phyloP scores from a whole-genome alignment of 1,140 invertebrate genomes.

The Alviniconcha marisindica region DNA sequence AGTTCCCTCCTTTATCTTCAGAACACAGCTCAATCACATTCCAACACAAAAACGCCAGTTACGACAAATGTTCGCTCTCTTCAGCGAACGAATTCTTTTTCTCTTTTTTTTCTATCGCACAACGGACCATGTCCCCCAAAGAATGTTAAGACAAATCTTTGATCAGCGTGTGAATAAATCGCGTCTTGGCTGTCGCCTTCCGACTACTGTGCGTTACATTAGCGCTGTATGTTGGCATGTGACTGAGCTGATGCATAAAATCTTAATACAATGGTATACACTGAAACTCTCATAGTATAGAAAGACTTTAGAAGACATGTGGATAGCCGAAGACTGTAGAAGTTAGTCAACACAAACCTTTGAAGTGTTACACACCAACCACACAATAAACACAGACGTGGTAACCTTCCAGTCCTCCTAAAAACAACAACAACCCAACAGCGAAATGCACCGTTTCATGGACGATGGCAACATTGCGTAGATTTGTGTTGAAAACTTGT shows the following conservation, averaged over 20 bases:
- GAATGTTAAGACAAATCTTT: no score
- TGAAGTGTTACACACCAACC: not conserved
- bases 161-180: no score
- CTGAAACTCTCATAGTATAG: not conserved
- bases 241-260: not conserved
- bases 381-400: not conserved
- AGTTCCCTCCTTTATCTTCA: constrained; percentile 9
- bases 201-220: no score
- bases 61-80: no score
- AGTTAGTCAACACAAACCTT: constrained; percentile 32
- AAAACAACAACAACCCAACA: not conserved
- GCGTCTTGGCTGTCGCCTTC: no score
- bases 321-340: not conserved
- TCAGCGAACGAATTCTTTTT: no score
- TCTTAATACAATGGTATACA: constrained; percentile 12
- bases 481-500: constrained; percentile 35
- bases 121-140: no score
- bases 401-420: no score
- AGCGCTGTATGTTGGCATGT: not conserved
- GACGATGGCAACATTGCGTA: constrained; percentile 19
- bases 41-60: not conserved
- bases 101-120: no score
- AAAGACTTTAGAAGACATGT: constrained; percentile 28
- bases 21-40: not conserved
- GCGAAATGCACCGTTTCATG: not conserved